Conservation (phyloP, 1,140 invertebrate genomes). For the Apis florea region DNA sequence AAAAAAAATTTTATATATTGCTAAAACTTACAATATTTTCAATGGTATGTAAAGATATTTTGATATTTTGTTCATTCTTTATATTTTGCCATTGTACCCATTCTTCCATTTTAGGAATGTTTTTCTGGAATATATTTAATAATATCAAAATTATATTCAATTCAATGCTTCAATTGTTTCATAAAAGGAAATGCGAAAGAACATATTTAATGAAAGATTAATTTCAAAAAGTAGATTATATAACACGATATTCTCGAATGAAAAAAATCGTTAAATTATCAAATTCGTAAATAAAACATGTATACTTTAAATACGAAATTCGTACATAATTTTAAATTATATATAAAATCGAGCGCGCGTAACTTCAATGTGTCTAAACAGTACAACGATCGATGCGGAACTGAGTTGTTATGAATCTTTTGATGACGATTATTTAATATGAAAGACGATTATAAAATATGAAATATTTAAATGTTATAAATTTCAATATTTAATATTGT, state of each 20-base stretch:
- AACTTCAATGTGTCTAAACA: too few species aligned
- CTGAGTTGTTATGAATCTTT: too few species aligned
- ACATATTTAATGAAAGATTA: background rate
- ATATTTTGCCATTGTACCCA: background rate
- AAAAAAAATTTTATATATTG: background rate
- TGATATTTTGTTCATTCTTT: conserved; percentile 1
- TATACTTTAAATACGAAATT: too few species aligned
- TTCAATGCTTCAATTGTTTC: conserved; percentile 2
- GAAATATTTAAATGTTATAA: too few species aligned
- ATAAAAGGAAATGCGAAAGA: background rate
- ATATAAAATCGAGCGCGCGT: too few species aligned
- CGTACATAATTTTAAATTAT: too few species aligned
- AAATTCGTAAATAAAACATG: too few species aligned
- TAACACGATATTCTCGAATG: background rate
- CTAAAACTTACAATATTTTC: conserved; percentile 65
- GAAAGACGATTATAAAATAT: too few species aligned
- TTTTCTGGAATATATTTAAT: background rate
- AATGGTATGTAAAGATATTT: conserved; percentile 52
- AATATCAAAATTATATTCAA: background rate
- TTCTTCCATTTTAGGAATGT: conserved; percentile 25
- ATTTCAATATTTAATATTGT: too few species aligned
- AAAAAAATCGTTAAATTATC: too few species aligned
- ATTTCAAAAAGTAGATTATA: background rate
- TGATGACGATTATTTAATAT: too few species aligned
- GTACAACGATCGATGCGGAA: too few species aligned